Evolutionary conservation across 1,140 invertebrate genomes (phyloP), one percentile per base, ranked within the genome.

Genomic region (Saccostrea cuccullata): DNA sequence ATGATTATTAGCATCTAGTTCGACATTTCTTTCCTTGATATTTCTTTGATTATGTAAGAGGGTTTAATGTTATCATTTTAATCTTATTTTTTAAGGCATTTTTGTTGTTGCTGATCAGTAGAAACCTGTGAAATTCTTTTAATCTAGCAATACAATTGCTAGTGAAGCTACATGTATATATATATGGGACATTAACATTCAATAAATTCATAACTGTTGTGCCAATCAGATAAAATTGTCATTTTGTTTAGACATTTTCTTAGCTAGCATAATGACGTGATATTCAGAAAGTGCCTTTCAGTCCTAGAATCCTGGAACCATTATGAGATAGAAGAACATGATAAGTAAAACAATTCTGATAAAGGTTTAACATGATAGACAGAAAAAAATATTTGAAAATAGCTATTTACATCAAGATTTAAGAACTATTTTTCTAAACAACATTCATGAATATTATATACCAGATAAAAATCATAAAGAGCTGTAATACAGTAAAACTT

Each of bases 181-280:
- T 13, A 1, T 60, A 4, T 17, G 58, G 58, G 17, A 64, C 58
- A 17, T 64, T 64, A 64, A 64, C 9, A 47, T 47, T 47, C 47
- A 47, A 47, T 47, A 64, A 20, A 13, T 77, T 36, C 26, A 13
- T 15, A 77, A 77, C 30, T 77, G 26, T 11, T 77, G 23, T 77
- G 70, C 70, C 70, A 77, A 77, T 77, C 70, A 77, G 70, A 77
- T 77, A 77, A 77, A 77, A 30, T 36, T 40, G 11, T 15, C 70
- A 77, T 77, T 77, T 73, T 77, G 23, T 77, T 77, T 30, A 26
- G 26, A 77, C 15, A 77, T 17, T 13, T 77, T 64, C 17, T 20
- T 64, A 47, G 47, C 47, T 36, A 47, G 5, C 5, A 47, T 47
- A 47, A 47, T 9, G 6, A 47, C 1, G 70, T 77, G 70, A 30